These are phyloP conservation scores for Lindbergichthys nudifrons DNA, from an alignment of 2,797 vertebrate genomes.

Conservation along the genomic window DNA sequence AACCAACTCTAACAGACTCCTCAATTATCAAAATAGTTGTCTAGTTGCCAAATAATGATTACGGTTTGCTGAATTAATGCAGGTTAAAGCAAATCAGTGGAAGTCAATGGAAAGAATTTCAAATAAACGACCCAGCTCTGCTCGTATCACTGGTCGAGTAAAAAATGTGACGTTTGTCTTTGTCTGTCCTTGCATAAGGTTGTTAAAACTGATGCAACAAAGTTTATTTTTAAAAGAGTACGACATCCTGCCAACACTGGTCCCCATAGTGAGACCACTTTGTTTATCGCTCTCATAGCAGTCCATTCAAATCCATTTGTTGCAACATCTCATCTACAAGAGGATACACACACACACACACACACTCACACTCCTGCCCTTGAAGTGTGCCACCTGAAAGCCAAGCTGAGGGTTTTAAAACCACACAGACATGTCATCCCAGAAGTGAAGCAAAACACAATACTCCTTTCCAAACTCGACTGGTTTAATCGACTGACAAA, in stretches of 20 bases:
- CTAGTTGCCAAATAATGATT: no score
- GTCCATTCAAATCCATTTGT: constrained; percentile 11
- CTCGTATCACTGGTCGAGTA: constrained; percentile 44
- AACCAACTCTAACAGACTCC: no score
- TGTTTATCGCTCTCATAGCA: constrained; percentile 6
- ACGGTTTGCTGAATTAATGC: no score
- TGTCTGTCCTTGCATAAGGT: background rate
- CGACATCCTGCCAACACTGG: background rate
- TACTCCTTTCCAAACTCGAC: constrained; percentile 13
- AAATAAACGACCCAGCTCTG: constrained; percentile 30
- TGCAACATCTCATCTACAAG: background rate
- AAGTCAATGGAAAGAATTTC: constrained; percentile 15
- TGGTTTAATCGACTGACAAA: constrained; percentile 10
- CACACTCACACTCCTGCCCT: no score
- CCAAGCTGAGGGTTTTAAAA: constrained; percentile 16
- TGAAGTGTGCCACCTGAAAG: constrained; percentile 19
- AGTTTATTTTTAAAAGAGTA: background rate
- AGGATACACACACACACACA: background rate
- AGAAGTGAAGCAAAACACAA: constrained; percentile 15
- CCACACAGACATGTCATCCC: constrained; percentile 1
- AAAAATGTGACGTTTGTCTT: constrained; percentile 38
- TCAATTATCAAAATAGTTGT: no score
- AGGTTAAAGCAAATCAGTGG: constrained; percentile 6
- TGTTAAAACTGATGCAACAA: background rate
- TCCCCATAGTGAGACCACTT: constrained; percentile 4